Evolutionary conservation across 2,113 vertebrate genomes (phyloP).

Genomic region (Myrmecobius fasciatus): DNA sequence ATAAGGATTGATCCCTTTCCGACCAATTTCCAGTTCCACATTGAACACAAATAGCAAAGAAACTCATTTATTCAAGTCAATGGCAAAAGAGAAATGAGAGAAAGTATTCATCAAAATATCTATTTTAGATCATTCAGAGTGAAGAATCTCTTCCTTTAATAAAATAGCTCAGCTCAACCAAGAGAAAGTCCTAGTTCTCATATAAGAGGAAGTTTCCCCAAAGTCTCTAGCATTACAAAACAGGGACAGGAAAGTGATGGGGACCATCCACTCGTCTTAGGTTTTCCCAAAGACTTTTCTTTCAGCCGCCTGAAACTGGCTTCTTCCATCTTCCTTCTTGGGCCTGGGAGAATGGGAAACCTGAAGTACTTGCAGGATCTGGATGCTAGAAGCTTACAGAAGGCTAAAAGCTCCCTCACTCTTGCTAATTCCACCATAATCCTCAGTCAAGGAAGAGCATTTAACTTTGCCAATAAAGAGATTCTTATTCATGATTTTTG

Average conservation of each 20-base stretch:
- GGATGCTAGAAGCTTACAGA: not conserved
- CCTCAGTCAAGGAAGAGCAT: not conserved
- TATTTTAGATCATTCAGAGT: not conserved
- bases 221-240: not conserved
- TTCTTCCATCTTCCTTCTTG: not conserved
- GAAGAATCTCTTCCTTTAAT: not conserved
- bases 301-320: not conserved
- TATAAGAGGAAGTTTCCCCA: not conserved
- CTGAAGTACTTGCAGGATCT: not conserved
- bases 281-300: not conserved
- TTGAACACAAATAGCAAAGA: not conserved
- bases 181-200: not conserved
- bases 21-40: not conserved
- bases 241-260: not conserved
- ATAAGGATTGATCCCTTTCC: not conserved
- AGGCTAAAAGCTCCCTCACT: not conserved
- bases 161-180: not conserved
- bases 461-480: not conserved
- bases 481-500: not conserved
- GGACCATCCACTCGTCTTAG: not conserved
- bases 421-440: not conserved
- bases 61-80: not conserved
- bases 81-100: not conserved
- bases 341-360: not conserved
- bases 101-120: not conserved